Evolutionary conservation across 2,113 vertebrate genomes (phyloP), one percentile per base, ranked within the genome.

Genomic region (Ursus arctos): DNA sequence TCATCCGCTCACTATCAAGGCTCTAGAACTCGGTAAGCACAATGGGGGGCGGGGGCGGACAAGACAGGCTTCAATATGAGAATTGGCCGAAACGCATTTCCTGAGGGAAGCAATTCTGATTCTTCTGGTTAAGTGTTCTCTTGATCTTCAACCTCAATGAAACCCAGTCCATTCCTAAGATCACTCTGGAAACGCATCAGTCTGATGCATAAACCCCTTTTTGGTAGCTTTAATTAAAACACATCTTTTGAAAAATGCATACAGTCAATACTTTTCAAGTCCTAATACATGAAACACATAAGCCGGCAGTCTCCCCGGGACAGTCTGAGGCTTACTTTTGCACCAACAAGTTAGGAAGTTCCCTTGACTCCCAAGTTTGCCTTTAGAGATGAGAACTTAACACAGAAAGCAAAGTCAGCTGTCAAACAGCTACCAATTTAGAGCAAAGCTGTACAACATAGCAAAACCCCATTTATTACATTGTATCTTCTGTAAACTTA

Each of bases 371-470:
- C 74, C 63, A 69, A 67, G 16, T 83, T 87, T 77, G 53, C 92
- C 57, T 94, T 92, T 59, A 72, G 47, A 89, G 69, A 47, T 91
- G 72, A 92, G 40, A 95, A 85, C 47, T 95, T 47, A 94, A 88
- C 49, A 83, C 8, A 79, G 69, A 63, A 95, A 86, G 33, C 65
- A n/a, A 69, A 69, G 31, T 69, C 59, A 92, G 53, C 47, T 81
- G 81, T 71, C 69, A 95, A 65, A 92, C 2, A 96, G 49, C 31
- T 79, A 49, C 40, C 87, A 92, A 69, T 80, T 97, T 91, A 90
- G 31, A 96, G 28, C 22, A 97, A 76, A 80, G 43, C 71, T 81
- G 40, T 59, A 76, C 8, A 61, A 83, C 49, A 65, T 2, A 92
- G 65, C 47, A 96, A 81, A 91, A 86, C 33, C 55, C 63, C 40